A percentile compares a stretch with the other conserved stretches of the same genome.
Conservation (phyloP, 2,113 vertebrate species). For the Chaetorhynchus papuensis region DNA sequence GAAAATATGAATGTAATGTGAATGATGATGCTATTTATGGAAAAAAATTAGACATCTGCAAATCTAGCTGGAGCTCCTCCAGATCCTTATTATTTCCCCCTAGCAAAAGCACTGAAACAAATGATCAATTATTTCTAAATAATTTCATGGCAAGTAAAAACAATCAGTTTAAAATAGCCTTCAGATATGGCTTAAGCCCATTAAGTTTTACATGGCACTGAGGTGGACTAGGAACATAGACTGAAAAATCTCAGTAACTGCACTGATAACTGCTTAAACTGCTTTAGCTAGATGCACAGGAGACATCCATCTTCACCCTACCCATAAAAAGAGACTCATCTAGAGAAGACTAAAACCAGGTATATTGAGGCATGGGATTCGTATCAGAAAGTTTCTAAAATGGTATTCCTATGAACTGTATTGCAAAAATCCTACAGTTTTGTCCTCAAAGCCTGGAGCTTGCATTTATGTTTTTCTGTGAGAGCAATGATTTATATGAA, state of each 20-base stretch:
- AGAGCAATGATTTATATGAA: not conserved
- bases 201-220: not conserved
- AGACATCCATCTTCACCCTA: not conserved
- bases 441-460: not conserved
- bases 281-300: not conserved
- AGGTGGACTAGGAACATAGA: not conserved
- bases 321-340: not conserved
- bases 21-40: not conserved
- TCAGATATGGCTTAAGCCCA: not conserved
- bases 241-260: not conserved
- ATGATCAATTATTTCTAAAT: not conserved
- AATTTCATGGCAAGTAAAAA: not conserved
- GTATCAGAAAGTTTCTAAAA: not conserved
- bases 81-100: not conserved
- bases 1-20: not conserved
- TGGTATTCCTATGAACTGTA: not conserved
- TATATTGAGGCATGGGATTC: accelerated
- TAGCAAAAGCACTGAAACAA: not conserved
- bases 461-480: not conserved
- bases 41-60: not conserved
- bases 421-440: not conserved
- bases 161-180: not conserved
- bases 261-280: not conserved
- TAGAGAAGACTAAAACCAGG: not conserved
- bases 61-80: not conserved